Evolutionary conservation across 1,140 invertebrate genomes (phyloP).

Genomic region (Trichoplusia ni): DNA sequence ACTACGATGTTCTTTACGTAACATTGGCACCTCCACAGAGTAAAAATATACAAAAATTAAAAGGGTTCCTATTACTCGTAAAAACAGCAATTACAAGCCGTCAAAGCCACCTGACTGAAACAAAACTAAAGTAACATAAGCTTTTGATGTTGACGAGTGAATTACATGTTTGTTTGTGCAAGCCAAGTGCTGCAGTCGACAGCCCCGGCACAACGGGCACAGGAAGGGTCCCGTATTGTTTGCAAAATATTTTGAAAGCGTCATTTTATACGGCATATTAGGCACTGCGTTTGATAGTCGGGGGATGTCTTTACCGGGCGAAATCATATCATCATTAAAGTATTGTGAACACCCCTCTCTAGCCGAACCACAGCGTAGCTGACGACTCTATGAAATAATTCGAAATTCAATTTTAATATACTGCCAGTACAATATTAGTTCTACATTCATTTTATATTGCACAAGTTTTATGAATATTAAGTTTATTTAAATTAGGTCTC

Average conservation of each 20-base stretch:
- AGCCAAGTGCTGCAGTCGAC: slow-evolving; percentile 65
- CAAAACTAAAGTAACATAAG: slow-evolving; percentile 20
- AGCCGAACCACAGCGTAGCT: slow-evolving; percentile 21
- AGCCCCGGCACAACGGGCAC: slow-evolving; percentile 52
- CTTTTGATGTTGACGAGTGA: slow-evolving; percentile 41
- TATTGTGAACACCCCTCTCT: slow-evolving; percentile 49
- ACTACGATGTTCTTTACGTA: too few relatives aligned
- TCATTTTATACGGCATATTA: slow-evolving; percentile 79
- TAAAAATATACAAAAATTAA: too few relatives aligned
- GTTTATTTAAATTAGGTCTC: too few relatives aligned
- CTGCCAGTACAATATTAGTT: slow-evolving; percentile 1
- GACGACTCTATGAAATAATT: slow-evolving; percentile 37
- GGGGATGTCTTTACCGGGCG: slow-evolving; percentile 61
- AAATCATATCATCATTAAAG: slow-evolving; percentile 74
- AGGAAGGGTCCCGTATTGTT: slow-evolving; percentile 75
- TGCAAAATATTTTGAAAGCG: slow-evolving; percentile 80
- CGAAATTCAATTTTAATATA: slow-evolving; percentile 31
- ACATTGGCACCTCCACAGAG: too few relatives aligned
- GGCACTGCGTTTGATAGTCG: slow-evolving; percentile 71
- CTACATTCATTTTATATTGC: too few relatives aligned
- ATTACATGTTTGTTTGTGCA: slow-evolving; percentile 17
- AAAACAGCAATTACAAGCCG: too few relatives aligned
- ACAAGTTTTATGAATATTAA: too few relatives aligned
- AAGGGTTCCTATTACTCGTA: too few relatives aligned
- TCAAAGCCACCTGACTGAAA: too few relatives aligned